Conservation (phyloP, 2,797 vertebrate species). For the Semaprochilodus insignis region DNA sequence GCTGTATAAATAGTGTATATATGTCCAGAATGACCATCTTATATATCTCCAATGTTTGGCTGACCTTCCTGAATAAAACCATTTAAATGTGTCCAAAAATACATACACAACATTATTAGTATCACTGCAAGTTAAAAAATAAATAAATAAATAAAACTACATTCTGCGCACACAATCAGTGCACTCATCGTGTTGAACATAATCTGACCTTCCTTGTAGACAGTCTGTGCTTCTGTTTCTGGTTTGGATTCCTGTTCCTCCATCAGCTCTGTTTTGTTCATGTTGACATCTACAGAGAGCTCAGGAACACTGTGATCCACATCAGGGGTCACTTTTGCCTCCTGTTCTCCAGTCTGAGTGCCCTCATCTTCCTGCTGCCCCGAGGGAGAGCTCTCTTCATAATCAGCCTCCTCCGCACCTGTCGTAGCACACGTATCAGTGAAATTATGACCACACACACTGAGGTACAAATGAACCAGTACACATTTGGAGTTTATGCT, state of each 20-base stretch:
- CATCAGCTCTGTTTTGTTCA: conserved; percentile 36
- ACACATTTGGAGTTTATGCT: neutral
- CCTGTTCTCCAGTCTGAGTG: conserved; percentile 71
- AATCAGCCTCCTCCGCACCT: conserved; percentile 27
- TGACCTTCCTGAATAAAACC: no score
- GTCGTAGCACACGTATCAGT: neutral
- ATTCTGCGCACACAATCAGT: neutral
- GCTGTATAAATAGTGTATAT: no score
- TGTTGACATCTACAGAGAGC: conserved; percentile 64
- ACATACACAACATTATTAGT: no score
- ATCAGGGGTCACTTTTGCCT: conserved; percentile 71
- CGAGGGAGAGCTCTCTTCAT: conserved; percentile 2
- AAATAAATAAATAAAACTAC: no score
- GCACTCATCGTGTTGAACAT: neutral
- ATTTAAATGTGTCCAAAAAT: no score
- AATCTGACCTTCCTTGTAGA: conserved; percentile 27
- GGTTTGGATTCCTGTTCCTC: conserved; percentile 1
- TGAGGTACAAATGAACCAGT: no score
- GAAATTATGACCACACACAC: neutral
- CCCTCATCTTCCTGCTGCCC: conserved; percentile 69
- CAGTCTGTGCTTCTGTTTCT: neutral
- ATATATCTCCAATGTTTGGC: no score
- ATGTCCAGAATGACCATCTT: no score
- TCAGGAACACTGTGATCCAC: conserved; percentile 58
- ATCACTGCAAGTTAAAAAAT: no score